Evolutionary conservation across 2,888 invertebrate species (phyloP).

Genomic region (Agelastica alni): DNA sequence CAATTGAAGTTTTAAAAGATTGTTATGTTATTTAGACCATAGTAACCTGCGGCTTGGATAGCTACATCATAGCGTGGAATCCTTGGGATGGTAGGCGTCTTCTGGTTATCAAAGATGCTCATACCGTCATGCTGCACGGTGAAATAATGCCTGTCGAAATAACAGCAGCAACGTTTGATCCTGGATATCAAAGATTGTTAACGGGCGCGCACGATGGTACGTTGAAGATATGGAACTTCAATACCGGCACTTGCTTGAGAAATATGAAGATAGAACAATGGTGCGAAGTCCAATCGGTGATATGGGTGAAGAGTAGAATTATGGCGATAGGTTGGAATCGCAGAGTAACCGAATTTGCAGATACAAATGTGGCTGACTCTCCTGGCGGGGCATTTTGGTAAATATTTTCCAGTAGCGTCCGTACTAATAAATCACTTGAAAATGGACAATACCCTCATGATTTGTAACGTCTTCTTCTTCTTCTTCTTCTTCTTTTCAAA

Average conservation of each 20-base stretch:
- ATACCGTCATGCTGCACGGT: slow-evolving; percentile 69
- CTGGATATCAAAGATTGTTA: slow-evolving; percentile 68
- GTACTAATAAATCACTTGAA: too few relatives aligned
- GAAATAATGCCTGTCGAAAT: slow-evolving; percentile 72
- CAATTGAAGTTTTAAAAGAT: too few relatives aligned
- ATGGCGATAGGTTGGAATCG: slow-evolving; percentile 81
- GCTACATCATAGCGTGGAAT: slow-evolving; percentile 83
- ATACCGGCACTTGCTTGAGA: slow-evolving; percentile 73
- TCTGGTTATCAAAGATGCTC: slow-evolving; percentile 71
- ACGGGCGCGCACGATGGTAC: slow-evolving; percentile 73
- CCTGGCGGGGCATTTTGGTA: slow-evolving; percentile 50
- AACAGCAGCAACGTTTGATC: slow-evolving; percentile 78
- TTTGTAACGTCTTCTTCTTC: neutral
- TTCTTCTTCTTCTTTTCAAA: neutral
- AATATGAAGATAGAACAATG: slow-evolving; percentile 60
- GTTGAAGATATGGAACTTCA: slow-evolving; percentile 84
- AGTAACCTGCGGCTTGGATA: slow-evolving; percentile 78
- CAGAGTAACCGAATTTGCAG: slow-evolving; percentile 70
- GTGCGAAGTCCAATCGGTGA: slow-evolving; percentile 60
- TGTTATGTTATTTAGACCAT: slow-evolving; percentile 52
- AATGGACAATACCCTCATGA: too few relatives aligned
- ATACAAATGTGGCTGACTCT: slow-evolving; percentile 60
- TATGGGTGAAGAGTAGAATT: slow-evolving; percentile 64
- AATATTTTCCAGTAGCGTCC: neutral
- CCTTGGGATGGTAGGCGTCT: slow-evolving; percentile 72